These are phyloP conservation scores for Agelas oroides DNA, from an alignment of 37 sponge, comb jelly and placozoan species.

Conservation along the genomic window DNA sequence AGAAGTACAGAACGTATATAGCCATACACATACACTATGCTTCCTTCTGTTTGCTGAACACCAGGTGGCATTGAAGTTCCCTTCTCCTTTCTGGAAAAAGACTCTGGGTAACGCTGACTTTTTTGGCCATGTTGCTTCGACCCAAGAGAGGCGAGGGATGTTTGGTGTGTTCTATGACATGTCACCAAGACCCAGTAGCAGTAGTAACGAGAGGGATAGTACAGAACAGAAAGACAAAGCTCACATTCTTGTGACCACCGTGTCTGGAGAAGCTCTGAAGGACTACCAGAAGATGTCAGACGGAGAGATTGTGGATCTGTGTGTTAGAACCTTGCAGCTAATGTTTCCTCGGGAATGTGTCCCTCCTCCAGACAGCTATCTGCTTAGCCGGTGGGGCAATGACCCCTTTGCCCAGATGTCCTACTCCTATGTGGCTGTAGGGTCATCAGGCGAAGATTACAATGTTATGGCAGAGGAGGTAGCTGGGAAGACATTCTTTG, in stretches of 20 bases:
- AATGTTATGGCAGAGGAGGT: slow-evolving; percentile 77
- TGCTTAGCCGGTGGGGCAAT: slow-evolving; percentile 79
- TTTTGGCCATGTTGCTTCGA: slow-evolving; percentile 81
- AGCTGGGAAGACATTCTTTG: slow-evolving; percentile 73
- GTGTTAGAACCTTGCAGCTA: slow-evolving; percentile 55
- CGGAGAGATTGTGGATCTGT: slow-evolving; percentile 47
- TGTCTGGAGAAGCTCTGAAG: slow-evolving; percentile 77
- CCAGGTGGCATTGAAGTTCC: slow-evolving; percentile 82
- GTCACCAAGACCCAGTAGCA: slow-evolving; percentile 2
- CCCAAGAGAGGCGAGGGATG: slow-evolving; percentile 64
- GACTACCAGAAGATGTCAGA: slow-evolving; percentile 53
- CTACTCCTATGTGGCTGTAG: slow-evolving; percentile 85
- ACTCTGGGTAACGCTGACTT: slow-evolving; percentile 79
- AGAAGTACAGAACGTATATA: no score
- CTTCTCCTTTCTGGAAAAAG: slow-evolving; percentile 76
- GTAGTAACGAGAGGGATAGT: no score
- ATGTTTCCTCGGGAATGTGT: slow-evolving; percentile 82
- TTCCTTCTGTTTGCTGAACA: no score
- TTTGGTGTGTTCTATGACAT: slow-evolving; percentile 90
- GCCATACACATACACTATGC: no score
- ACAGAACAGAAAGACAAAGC: no score
- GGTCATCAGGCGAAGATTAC: slow-evolving; percentile 82
- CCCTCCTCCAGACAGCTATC: slow-evolving; percentile 49
- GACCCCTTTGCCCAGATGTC: slow-evolving; percentile 85
- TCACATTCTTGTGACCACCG: slow-evolving; percentile 73